Evolutionary conservation across 2,113 vertebrate species (phyloP), one percentile per base, ranked within the genome.

Genomic region (Brachypodius melanocephalos): DNA sequence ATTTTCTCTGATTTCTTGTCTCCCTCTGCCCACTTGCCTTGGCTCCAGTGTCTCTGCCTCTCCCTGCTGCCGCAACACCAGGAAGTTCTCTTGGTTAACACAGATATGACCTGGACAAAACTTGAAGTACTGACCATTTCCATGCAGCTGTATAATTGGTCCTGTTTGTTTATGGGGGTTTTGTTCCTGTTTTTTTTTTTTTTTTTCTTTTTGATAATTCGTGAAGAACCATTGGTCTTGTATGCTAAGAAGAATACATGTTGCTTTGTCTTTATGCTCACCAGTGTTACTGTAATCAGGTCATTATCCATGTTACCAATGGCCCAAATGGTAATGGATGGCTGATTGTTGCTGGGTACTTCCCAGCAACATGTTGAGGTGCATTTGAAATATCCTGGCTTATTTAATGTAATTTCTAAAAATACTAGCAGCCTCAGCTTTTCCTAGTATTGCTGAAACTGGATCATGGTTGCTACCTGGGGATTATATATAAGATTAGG

Each of bases 401-500:
- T 92, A 73, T 65, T 84, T 77, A 65, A 75, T 2, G 2, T 55
- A 18, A 12, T 71, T 72, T 58, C 55, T 62, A 73, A 87, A 89
- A 71, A 36, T 42, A 31, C 17, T 32, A 65, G 58, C 12, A 54
- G 24, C 43, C 59, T 36, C 22, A 49, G 25, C 57, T 68, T 73
- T 75, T 66, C 38, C 31, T 67, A 24, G 32, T 48, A 20, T 26
- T 73, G 0, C n/a, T 76, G 52, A 43, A 88, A 34, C 80, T 90
- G n/a, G 48, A 57, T 61, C n/a, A 31, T 8, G 11, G 54, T 62
- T 90, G 29, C n/a, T 88, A 90, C 83, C 66, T 91, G 86, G 42
- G 57, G 59, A 84, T 96, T 95, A 86, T 90, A 80, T 75, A 10
- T 65, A 79, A 85, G 79, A 92, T 61, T 38, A 83, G 69, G 74